Conservation (phyloP, 2,113 vertebrate species). For the Trematomus loennbergii region DNA sequence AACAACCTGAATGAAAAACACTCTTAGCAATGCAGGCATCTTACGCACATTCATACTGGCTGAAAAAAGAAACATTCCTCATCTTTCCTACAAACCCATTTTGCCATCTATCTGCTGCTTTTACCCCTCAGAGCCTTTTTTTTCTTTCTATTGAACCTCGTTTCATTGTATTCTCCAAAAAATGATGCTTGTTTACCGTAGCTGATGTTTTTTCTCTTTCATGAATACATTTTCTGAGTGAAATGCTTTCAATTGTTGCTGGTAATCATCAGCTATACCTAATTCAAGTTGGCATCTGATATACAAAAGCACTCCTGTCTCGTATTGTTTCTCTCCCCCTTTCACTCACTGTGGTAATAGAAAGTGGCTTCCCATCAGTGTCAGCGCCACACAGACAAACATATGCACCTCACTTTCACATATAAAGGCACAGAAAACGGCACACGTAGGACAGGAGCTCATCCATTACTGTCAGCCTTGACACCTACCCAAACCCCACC, state of each 20-base stretch:
- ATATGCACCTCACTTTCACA: constrained; percentile 29
- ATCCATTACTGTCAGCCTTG: constrained; percentile 48
- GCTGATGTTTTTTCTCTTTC: background rate
- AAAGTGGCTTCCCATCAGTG: constrained; percentile 58
- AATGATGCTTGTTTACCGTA: background rate
- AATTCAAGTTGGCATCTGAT: constrained; percentile 61
- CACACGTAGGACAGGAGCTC: constrained; percentile 25
- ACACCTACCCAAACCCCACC: constrained; percentile 1
- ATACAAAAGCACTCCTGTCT: constrained; percentile 47
- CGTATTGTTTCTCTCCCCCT: constrained; percentile 27
- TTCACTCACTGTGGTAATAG: constrained; percentile 40
- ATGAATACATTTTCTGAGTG: constrained; percentile 41
- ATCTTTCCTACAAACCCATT: constrained; percentile 1
- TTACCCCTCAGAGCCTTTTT: background rate
- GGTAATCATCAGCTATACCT: constrained; percentile 37
- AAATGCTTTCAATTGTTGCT: constrained; percentile 41
- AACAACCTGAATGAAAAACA: constrained; percentile 25
- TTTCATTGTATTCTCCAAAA: constrained; percentile 29
- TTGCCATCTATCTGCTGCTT: constrained; percentile 6
- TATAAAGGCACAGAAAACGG: constrained; percentile 2
- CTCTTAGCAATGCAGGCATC: constrained; percentile 5
- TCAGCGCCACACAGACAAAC: constrained; percentile 16
- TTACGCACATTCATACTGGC: constrained; percentile 21
- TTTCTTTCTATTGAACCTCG: background rate
- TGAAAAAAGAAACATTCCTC: constrained; percentile 31